A percentile compares a stretch with the other conserved stretches of the same genome.
phyloP scores from a whole-genome alignment of 1,140 invertebrate genomes.

The Penaeus vannamei region DNA sequence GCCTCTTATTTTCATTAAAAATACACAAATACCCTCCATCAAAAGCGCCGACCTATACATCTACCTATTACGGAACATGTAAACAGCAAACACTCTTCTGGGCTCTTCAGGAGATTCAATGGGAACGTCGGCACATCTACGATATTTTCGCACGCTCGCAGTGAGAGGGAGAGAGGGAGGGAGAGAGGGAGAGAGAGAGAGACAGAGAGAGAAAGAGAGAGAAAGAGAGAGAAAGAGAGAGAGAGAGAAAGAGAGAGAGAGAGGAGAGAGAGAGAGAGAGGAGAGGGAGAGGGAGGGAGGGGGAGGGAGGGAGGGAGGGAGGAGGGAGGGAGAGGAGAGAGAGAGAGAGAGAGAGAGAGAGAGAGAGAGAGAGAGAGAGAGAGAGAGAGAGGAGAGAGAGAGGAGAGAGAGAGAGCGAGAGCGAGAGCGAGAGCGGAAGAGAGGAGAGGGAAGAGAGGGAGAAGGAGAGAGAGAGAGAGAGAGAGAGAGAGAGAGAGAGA shows the following conservation, averaged over 20 bases:
- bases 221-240: conserved; percentile 14
- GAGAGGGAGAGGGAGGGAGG: neutral
- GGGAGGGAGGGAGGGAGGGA: neutral
- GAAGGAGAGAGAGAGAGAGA: neutral
- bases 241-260: neutral
- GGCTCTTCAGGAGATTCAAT: too few relatives aligned
- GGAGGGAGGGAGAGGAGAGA: neutral
- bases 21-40: too few relatives aligned
- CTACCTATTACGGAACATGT: neutral
- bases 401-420: too few relatives aligned
- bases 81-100: neutral
- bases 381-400: neutral
- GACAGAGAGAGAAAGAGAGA: conserved; percentile 10
- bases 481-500: neutral
- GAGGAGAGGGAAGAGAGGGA: neutral
- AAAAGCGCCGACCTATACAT: neutral
- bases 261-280: neutral
- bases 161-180: neutral
- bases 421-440: neutral
- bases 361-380: neutral
- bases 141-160: neutral
- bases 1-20: too few relatives aligned
- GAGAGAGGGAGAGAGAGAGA: conserved; percentile 3
- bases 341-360: neutral
- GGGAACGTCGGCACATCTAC: too few relatives aligned